These are phyloP conservation scores for Odocoileus virginianus DNA, from an alignment of 2,113 vertebrate genomes.

Conservation along the genomic window DNA sequence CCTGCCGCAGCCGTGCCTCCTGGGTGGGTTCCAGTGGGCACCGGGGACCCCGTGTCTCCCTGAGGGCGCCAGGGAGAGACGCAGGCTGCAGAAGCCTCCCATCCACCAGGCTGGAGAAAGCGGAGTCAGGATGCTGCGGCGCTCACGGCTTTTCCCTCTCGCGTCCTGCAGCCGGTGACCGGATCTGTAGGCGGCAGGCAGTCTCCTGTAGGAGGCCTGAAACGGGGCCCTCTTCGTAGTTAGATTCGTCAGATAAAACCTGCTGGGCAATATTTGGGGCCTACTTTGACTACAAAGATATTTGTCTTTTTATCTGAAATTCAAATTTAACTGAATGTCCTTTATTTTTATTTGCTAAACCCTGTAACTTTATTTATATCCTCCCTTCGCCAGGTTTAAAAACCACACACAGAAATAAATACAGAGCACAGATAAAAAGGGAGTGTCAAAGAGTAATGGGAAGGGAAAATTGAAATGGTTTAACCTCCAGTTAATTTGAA, in stretches of 20 bases:
- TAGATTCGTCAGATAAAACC: accelerated
- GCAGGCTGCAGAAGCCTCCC: accelerated
- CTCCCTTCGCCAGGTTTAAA: not conserved
- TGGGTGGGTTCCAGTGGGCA: too few relatives aligned
- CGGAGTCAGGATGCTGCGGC: not conserved
- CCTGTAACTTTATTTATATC: not conserved
- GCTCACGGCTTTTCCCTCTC: accelerated
- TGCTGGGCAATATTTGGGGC: accelerated
- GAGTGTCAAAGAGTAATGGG: not conserved
- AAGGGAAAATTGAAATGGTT: not conserved
- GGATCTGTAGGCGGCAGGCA: accelerated
- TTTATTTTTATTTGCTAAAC: not conserved
- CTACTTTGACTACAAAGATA: accelerated
- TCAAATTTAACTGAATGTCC: not conserved
- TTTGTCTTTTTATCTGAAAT: not conserved
- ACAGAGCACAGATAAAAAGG: not conserved
- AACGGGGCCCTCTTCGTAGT: not conserved
- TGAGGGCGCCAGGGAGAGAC: not conserved
- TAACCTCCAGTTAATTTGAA: too few relatives aligned
- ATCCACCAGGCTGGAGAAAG: accelerated
- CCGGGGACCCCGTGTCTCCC: not conserved
- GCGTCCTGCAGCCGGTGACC: accelerated
- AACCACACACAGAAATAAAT: not conserved
- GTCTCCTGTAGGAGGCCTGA: not conserved
- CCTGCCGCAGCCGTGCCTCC: not conserved